A percentile compares a stretch with the other conserved stretches of the same genome.
phyloP scores from a whole-genome alignment of 2,113 vertebrate genomes.

The Ia io region DNA sequence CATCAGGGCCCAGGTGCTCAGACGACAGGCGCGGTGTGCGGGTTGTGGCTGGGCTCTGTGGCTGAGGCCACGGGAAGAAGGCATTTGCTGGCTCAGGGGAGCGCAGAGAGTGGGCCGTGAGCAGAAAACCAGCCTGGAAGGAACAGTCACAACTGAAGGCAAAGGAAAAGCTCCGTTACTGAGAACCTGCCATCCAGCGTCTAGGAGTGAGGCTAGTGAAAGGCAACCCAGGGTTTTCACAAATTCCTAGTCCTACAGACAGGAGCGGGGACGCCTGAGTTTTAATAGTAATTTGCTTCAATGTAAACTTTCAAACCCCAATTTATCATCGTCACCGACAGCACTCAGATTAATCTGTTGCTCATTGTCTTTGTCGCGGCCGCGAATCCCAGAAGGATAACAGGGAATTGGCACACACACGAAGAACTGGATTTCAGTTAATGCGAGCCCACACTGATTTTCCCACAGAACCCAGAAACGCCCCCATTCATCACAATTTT shows the following conservation, averaged over 20 bases:
- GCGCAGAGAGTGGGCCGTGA: not conserved
- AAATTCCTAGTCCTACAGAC: constrained; percentile 16
- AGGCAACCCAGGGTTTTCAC: not conserved
- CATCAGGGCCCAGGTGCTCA: not conserved
- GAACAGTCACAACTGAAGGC: too few species aligned
- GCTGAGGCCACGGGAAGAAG: not conserved
- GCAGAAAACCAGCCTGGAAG: not conserved
- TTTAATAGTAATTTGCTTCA: constrained; percentile 74
- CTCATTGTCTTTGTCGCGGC: constrained; percentile 65
- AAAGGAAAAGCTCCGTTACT: not conserved
- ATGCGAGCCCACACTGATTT: constrained; percentile 69
- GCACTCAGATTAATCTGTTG: constrained; percentile 77
- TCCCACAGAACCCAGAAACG: constrained; percentile 65
- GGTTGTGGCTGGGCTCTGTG: not conserved
- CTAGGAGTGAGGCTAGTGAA: not conserved
- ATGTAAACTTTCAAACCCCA: constrained; percentile 64
- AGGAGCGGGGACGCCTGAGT: constrained; percentile 43
- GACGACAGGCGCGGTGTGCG: accelerated
- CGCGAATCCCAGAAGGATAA: constrained; percentile 70
- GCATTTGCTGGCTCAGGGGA: not conserved
- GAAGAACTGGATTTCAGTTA: constrained; percentile 76
- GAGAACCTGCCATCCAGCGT: not conserved
- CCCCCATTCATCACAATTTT: constrained; percentile 65
- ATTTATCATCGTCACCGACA: constrained; percentile 76
- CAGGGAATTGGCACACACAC: constrained; percentile 67